Evolutionary conservation across 2,888 invertebrate species (phyloP).

Genomic region (Drosophila infuscata): DNA sequence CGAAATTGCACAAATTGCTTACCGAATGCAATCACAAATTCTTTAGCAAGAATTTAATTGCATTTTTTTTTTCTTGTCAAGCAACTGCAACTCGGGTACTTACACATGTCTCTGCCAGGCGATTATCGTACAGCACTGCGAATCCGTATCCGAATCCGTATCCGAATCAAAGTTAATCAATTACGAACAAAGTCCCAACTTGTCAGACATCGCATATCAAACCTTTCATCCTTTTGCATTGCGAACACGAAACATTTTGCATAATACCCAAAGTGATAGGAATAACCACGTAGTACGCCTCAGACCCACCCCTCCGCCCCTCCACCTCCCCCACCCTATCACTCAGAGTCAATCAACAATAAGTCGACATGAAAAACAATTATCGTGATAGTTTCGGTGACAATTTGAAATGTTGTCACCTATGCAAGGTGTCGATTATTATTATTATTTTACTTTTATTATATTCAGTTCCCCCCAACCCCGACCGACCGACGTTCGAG

Average conservation of each 20-base stretch:
- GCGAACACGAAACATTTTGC: slow-evolving; percentile 55
- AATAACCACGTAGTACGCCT: background rate
- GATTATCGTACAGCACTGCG: slow-evolving; percentile 25
- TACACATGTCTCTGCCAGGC: slow-evolving; percentile 39
- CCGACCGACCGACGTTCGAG: background rate
- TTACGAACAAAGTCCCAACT: slow-evolving; percentile 63
- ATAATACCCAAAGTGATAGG: slow-evolving; percentile 18
- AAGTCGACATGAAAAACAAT: slow-evolving; percentile 66
- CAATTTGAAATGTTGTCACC: slow-evolving; percentile 74
- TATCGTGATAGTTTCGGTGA: slow-evolving; percentile 66
- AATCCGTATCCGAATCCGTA: slow-evolving; percentile 53
- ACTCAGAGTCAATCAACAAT: slow-evolving; percentile 59
- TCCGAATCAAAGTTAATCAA: slow-evolving; percentile 73
- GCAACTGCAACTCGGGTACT: slow-evolving; percentile 31
- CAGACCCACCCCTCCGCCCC: too few relatives aligned
- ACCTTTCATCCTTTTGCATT: slow-evolving; percentile 28
- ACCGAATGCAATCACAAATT: slow-evolving; percentile 27
- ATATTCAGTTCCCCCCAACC: background rate
- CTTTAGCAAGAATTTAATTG: slow-evolving; percentile 41
- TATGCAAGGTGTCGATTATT: slow-evolving; percentile 65
- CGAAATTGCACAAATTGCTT: slow-evolving; percentile 24
- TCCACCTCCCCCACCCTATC: too few relatives aligned
- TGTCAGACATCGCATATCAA: slow-evolving; percentile 59
- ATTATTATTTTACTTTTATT: slow-evolving; percentile 58
- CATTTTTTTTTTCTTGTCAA: slow-evolving; percentile 26